Percentiles rank a stretch among this genome's conserved stretches.
These are phyloP conservation scores for Phrixothrix hirtus DNA, from an alignment of 2,888 invertebrate genomes.

Conservation along the genomic window DNA sequence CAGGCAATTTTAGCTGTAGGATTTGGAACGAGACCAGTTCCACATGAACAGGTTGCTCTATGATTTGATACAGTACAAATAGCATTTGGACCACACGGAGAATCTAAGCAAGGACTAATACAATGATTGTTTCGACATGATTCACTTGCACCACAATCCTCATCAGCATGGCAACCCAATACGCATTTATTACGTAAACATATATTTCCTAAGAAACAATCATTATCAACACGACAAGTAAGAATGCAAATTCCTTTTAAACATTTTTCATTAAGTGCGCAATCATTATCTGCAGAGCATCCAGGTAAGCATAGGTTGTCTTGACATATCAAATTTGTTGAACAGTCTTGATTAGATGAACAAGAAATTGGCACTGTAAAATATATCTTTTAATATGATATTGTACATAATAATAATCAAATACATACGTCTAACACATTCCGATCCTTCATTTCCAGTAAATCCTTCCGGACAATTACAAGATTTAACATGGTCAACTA, in stretches of 20 bases:
- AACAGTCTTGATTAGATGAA: slow-evolving; percentile 70
- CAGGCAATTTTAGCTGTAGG: slow-evolving; percentile 89
- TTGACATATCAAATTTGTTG: slow-evolving; percentile 71
- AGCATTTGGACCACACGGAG: slow-evolving; percentile 85
- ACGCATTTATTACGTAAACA: slow-evolving; percentile 84
- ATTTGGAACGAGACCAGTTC: slow-evolving; percentile 79
- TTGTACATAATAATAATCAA: not conserved
- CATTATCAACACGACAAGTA: slow-evolving; percentile 88
- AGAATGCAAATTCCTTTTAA: slow-evolving; percentile 80
- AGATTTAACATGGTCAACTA: slow-evolving; percentile 72
- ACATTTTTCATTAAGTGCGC: slow-evolving; percentile 90
- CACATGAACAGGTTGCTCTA: slow-evolving; percentile 80
- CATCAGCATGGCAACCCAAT: slow-evolving; percentile 83
- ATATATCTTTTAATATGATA: slow-evolving; percentile 4
- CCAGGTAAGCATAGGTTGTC: slow-evolving; percentile 81
- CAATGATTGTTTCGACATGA: slow-evolving; percentile 82
- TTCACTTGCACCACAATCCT: slow-evolving; percentile 84
- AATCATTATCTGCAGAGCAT: slow-evolving; percentile 77
- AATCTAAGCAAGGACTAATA: slow-evolving; percentile 73
- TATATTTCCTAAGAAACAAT: slow-evolving; percentile 90
- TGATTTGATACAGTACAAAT: slow-evolving; percentile 79
- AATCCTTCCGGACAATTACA: slow-evolving; percentile 85
- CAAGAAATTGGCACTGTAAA: slow-evolving; percentile 75
- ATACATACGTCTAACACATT: slow-evolving; percentile 80
- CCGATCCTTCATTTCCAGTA: slow-evolving; percentile 80